A percentile compares a stretch with the other conserved stretches of the same genome.
These are phyloP conservation scores for Cathartes aura DNA, from an alignment of 2,113 vertebrate species.

Conservation along the genomic window DNA sequence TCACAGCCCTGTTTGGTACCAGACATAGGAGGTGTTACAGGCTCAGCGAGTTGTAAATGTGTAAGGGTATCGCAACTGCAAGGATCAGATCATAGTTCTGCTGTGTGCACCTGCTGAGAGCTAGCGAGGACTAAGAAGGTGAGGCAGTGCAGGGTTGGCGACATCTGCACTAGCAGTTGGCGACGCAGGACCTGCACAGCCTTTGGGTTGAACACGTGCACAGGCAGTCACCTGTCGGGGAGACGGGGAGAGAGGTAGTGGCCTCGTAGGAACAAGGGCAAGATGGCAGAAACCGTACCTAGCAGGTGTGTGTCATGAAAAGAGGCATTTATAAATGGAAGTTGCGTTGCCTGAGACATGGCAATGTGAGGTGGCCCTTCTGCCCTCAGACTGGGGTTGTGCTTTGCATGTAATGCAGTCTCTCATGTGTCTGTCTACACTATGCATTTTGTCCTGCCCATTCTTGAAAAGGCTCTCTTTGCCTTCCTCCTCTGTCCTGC, in stretches of 20 bases:
- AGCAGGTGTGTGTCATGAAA: too few species aligned
- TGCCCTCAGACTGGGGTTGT: neutral
- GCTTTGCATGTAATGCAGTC: neutral
- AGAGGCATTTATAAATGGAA: too few species aligned
- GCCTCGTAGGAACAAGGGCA: neutral
- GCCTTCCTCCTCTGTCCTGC: neutral
- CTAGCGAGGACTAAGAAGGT: too few species aligned
- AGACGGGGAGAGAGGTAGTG: neutral
- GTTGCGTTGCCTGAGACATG: neutral
- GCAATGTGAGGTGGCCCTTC: neutral
- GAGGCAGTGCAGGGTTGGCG: neutral
- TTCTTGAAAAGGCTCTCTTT: neutral
- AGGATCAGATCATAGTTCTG: too few species aligned
- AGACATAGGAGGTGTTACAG: neutral
- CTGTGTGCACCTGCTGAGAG: neutral
- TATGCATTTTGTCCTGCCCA: too few species aligned
- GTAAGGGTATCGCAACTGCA: neutral
- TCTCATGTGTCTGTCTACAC: neutral
- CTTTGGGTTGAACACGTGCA: neutral
- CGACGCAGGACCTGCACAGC: neutral
- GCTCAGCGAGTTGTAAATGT: neutral
- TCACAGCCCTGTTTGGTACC: too few species aligned
- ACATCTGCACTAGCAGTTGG: too few species aligned
- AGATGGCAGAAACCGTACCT: neutral
- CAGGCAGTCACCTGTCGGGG: too few species aligned